phyloP scores from a whole-genome alignment of 2,113 vertebrate species.

The Echinops telfairi region DNA sequence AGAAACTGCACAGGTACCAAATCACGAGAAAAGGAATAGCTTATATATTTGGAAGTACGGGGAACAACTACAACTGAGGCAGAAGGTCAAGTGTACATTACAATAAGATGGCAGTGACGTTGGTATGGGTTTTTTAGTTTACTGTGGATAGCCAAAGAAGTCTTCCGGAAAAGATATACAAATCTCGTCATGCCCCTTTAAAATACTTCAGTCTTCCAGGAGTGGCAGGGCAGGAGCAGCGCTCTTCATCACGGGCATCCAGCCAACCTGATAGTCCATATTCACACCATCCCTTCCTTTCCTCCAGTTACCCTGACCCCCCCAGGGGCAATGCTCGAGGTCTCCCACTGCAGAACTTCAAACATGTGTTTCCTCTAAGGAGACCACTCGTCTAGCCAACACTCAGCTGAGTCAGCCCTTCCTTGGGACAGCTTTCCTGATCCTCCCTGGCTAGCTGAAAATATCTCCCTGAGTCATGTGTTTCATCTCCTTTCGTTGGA shows the following conservation, averaged over 20 bases:
- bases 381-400: rapidly evolving
- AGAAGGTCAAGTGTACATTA: too few relatives aligned
- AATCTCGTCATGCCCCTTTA: background rate
- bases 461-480: background rate
- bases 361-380: background rate
- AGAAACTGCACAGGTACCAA: background rate
- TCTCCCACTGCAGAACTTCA: background rate
- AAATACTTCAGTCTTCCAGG: background rate
- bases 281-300: background rate
- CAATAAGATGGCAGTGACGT: too few relatives aligned
- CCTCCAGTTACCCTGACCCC: background rate
- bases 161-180: background rate
- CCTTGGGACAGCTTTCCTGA: background rate
- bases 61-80: background rate
- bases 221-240: background rate
- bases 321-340: background rate
- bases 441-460: background rate
- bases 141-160: background rate
- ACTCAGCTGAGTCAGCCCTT: background rate
- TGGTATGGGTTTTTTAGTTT: too few relatives aligned
- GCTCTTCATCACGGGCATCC: background rate
- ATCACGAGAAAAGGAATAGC: background rate
- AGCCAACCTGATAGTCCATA: background rate
- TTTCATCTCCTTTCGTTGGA: background rate
- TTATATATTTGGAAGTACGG: too few relatives aligned